Conservation (phyloP, 2,797 vertebrate genomes). For the Acipenser ruthenus region DNA sequence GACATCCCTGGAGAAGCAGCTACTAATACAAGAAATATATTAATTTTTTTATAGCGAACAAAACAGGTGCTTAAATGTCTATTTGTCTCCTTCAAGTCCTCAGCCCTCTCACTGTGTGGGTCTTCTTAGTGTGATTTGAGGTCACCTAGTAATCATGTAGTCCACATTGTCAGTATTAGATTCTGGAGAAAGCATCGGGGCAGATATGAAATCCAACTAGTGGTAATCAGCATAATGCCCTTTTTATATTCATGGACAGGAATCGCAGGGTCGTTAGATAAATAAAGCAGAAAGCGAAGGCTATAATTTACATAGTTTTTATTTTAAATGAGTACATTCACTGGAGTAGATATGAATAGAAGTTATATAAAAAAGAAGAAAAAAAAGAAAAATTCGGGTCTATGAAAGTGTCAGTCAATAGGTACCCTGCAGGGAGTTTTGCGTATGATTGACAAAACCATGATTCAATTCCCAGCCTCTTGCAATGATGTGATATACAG, state of each 20-base stretch:
- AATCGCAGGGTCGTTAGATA: not conserved
- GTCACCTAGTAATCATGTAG: constrained; percentile 15
- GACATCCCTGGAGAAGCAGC: not conserved
- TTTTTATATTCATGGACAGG: constrained; percentile 22
- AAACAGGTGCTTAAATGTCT: not conserved
- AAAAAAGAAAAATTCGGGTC: not conserved
- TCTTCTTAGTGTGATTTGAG: constrained; percentile 11
- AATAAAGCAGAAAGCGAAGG: not conserved
- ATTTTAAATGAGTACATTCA: constrained; percentile 9
- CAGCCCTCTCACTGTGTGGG: not conserved
- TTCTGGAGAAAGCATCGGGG: constrained; percentile 12
- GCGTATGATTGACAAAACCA: constrained; percentile 4
- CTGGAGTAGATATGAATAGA: constrained; percentile 1
- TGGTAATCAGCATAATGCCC: constrained; percentile 19
- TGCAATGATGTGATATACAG: not conserved
- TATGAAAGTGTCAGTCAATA: not conserved
- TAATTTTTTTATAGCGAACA: not conserved
- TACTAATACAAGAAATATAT: not conserved
- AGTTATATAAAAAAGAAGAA: not conserved
- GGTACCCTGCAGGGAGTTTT: not conserved
- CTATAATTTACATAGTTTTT: constrained; percentile 7
- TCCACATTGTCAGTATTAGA: constrained; percentile 12
- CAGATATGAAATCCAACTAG: constrained; percentile 15
- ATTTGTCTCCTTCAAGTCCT: constrained; percentile 4
- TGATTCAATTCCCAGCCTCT: not conserved